Evolutionary conservation across 2,797 vertebrate species (phyloP).

Genomic region (Lutjanus campechanus): DNA sequence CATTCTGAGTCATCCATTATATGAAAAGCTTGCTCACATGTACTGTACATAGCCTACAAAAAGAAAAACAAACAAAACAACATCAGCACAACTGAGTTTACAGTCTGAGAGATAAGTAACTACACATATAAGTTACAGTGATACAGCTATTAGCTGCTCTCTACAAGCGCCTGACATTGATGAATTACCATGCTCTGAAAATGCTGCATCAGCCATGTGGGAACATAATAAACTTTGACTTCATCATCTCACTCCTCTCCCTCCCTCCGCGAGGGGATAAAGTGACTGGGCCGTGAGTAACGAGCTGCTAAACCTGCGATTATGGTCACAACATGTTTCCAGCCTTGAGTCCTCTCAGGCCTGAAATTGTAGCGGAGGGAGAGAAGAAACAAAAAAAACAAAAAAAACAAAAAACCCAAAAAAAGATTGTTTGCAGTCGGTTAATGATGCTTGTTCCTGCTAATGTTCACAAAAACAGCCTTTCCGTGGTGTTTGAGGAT

Average conservation of each 20-base stretch:
- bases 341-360: conserved; percentile 5
- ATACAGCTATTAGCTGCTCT: conserved; percentile 49
- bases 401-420: not conserved
- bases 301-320: conserved; percentile 45
- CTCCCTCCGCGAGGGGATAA: not conserved
- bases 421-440: conserved; percentile 4
- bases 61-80: not conserved
- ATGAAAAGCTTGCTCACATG: conserved; percentile 1
- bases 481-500: conserved; percentile 15
- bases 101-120: conserved; percentile 23
- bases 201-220: conserved; percentile 65
- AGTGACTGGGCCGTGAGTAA: conserved; percentile 50
- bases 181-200: conserved; percentile 55
- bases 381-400: not conserved
- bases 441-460: conserved; percentile 17
- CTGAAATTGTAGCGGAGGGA: not conserved
- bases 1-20: conserved; percentile 23
- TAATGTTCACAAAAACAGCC: conserved; percentile 21
- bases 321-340: conserved; percentile 46
- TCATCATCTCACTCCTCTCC: conserved; percentile 21
- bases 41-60: not conserved
- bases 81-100: conserved; percentile 16
- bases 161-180: conserved; percentile 60
- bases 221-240: conserved; percentile 58
- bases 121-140: conserved; percentile 29